Base-by-base conservation (phyloP, 2,797 vertebrate genomes). In the Diplodus sargus region DNA sequence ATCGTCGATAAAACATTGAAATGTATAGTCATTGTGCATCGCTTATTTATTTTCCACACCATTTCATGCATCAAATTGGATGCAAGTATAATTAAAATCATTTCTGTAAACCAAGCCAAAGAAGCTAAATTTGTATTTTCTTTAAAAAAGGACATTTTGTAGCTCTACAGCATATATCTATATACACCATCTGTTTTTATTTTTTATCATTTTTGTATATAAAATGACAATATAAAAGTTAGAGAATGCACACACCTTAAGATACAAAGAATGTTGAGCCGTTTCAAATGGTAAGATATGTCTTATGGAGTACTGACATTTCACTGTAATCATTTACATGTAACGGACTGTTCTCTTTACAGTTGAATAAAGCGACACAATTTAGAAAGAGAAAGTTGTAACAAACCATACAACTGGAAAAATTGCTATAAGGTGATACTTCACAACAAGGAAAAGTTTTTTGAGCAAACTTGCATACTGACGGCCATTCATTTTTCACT, bases 201-300 rank as follows among this genome's bases (percentile, higher is more conserved):
- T 88, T 95, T 92, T 95, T 94, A 97, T 96, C 96, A 82, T 96
- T 92, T 97, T 95, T 92, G 85, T 97, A 97, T 98, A 98, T 97
- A 99, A 98, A 99, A 98, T 97, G 97, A 98, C 97, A 96, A 97
- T 99, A 99, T 98, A 99, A 99, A 98, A 96, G 96, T 96, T 96
- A 96, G 96, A 98, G 94, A 95, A 95, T 95, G 94, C 94, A 97
- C 96, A 98, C 97, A 97, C 95, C 96, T 96, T 97, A 96, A 97
- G 97, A 97, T 97, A 99, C 96, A 97, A 99, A 99, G 96, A 96
- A 97, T 97, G 96, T 95, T 89, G 96, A 97, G 96, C 95, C 92
- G 95, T 96, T 97, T 96, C 95, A 97, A 97, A 98, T 96, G 96
- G 95, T 95, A 96, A 91, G 95, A 96, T 97, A 96, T 94, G 93